These are phyloP conservation scores for Macrotis lagotis DNA, from an alignment of 2,113 vertebrate genomes.

Conservation along the genomic window DNA sequence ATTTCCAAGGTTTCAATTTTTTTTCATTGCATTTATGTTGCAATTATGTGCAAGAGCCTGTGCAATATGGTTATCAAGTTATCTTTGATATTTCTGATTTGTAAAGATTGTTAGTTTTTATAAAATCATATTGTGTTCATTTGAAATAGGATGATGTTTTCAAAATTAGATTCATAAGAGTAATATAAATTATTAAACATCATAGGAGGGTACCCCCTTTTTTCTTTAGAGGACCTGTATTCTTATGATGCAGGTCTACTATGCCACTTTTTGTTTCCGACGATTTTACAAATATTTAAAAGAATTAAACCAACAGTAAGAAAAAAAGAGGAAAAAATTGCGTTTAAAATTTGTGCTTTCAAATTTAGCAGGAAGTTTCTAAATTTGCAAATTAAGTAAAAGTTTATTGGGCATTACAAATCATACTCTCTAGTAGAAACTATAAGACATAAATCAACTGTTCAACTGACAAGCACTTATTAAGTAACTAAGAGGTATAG, in stretches of 20 bases:
- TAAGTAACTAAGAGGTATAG: background rate
- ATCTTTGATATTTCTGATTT: slow-evolving; percentile 10
- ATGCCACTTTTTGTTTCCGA: slow-evolving; percentile 41
- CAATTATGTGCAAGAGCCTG: background rate
- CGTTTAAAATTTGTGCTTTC: background rate
- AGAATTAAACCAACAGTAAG: background rate
- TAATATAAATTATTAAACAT: background rate
- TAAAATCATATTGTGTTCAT: background rate
- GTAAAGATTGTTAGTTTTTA: background rate
- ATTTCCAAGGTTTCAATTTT: background rate
- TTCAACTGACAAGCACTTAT: background rate
- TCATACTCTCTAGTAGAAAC: background rate
- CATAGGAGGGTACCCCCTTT: slow-evolving; percentile 37
- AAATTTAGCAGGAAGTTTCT: background rate
- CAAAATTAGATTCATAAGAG: slow-evolving; percentile 30
- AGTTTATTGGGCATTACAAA: background rate
- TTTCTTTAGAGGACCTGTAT: slow-evolving; percentile 45
- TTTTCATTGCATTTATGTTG: background rate
- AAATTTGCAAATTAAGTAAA: background rate
- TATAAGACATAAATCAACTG: background rate
- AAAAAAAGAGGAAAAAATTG: background rate
- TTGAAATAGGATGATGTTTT: background rate
- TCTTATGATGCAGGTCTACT: slow-evolving; percentile 30
- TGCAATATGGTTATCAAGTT: background rate
- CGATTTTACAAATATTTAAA: background rate